These are phyloP conservation scores for Drosophila cyrtoloma DNA, from an alignment of 2,888 invertebrate genomes.

Conservation along the genomic window DNA sequence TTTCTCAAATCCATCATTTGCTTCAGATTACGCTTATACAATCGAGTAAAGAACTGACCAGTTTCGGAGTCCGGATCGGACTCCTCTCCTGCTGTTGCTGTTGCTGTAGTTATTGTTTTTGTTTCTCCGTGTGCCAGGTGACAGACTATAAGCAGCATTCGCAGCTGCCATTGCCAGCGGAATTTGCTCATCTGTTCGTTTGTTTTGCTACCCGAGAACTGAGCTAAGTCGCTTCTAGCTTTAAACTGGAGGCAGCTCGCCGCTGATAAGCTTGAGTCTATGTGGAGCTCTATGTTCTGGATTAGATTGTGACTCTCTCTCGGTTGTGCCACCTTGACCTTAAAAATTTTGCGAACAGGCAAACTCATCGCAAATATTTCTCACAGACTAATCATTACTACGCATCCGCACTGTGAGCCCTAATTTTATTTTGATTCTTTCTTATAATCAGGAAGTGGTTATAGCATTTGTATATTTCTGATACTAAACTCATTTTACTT, in stretches of 20 bases:
- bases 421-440: not conserved
- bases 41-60: conserved; percentile 60
- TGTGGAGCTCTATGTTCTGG: conserved; percentile 12
- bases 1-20: conserved; percentile 71
- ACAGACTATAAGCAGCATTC: conserved; percentile 28
- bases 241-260: conserved; percentile 5
- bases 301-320: conserved; percentile 9
- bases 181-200: conserved; percentile 53
- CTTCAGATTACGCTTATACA: conserved; percentile 74
- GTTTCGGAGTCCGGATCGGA: conserved; percentile 27
- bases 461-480: not conserved
- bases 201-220: conserved; percentile 56
- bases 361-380: conserved; percentile 4
- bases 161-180: conserved; percentile 41
- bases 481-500: not conserved
- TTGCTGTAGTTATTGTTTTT: conserved; percentile 1
- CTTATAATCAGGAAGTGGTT: not conserved
- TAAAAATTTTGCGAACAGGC: conserved; percentile 34
- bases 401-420: conserved; percentile 40
- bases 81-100: conserved; percentile 6
- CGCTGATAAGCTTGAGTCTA: conserved; percentile 58
- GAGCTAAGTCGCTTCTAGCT: conserved; percentile 36
- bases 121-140: conserved; percentile 4
- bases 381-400: conserved; percentile 26
- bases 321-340: conserved; percentile 62